Evolutionary conservation across 2,113 vertebrate genomes (phyloP).

Genomic region (Hemichromis elongatus): DNA sequence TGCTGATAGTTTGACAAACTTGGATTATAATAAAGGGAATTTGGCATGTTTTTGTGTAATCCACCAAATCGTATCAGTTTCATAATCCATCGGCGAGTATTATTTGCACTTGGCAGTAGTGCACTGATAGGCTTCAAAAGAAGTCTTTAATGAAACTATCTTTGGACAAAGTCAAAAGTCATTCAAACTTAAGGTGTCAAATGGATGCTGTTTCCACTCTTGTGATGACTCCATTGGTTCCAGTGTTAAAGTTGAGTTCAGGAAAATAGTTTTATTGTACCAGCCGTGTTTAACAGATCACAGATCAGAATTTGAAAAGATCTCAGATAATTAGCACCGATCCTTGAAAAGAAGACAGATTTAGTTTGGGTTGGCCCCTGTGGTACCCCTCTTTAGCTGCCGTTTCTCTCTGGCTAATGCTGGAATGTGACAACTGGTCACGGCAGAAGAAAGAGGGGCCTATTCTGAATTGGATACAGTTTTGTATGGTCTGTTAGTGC

Average conservation of each 20-base stretch:
- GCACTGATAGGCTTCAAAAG: neutral
- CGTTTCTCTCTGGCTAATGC: slow-evolving; percentile 42
- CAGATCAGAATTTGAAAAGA: slow-evolving; percentile 56
- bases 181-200: slow-evolving; percentile 37
- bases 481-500: slow-evolving; percentile 31
- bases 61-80: neutral
- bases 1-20: slow-evolving; percentile 37
- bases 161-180: no score
- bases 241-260: slow-evolving; percentile 22
- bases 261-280: slow-evolving; percentile 50
- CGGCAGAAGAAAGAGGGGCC: slow-evolving; percentile 52
- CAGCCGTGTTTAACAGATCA: slow-evolving; percentile 56
- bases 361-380: slow-evolving; percentile 41
- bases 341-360: slow-evolving; percentile 57
- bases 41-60: neutral
- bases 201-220: slow-evolving; percentile 21
- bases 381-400: slow-evolving; percentile 40
- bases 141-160: neutral
- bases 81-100: neutral
- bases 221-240: slow-evolving; percentile 27
- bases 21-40: slow-evolving; percentile 21
- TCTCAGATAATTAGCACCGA: slow-evolving; percentile 51
- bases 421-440: slow-evolving; percentile 69
- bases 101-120: neutral
- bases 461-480: slow-evolving; percentile 57